Base-by-base conservation (phyloP, 2,797 vertebrate genomes). In the Paguma larvata region DNA sequence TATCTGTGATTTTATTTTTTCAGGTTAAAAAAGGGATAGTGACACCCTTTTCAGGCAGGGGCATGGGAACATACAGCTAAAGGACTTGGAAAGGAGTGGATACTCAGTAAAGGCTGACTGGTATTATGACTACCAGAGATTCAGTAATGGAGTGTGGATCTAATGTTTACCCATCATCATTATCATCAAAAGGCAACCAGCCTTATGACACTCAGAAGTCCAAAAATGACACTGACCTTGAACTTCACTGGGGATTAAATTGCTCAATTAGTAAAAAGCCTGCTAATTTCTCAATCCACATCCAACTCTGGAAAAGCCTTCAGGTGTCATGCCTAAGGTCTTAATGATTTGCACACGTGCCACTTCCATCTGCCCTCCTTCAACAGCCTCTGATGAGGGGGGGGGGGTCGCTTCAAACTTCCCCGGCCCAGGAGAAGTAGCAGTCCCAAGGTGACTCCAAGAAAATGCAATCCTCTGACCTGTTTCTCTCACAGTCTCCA, bases 81-180 rank as follows among this genome's bases (percentile, higher is more conserved):
- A 85, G 46, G 14, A 32, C 30, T 70, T 44, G 12, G 10, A 90
- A 63, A 48, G 87, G 5, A 41, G 59, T 32, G 46, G 65, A 34
- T 53, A 63, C 8, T 78, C 27, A 87, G 27, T 82, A 86, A 92
- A 62, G 56, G n/a, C 65, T 15, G 44, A 41, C n/a, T 96, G 25
- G 73, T 44, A 14, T 82, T 70, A n/a, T 27, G 67, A 85, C 63
- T 34, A 77, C 30, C 32, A 68, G 92, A 94, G 67, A 75, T 23
- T 82, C 53, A 9, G n/a, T 75, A 92, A 95, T 48, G 51, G 67
- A 94, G 73, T 38, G 56, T 72, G 80, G 68, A 67, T 44, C 77
- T 87, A 85, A 90, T 75, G 88, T 94, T 94, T 70, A 90, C 85
- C 92, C 62, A 95, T 85, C 73, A 85, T 70, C 85, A 77, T 87